Evolutionary conservation across 2,797 vertebrate genomes (phyloP), one percentile per base, ranked within the genome.

Genomic region (Sebastes dallii): DNA sequence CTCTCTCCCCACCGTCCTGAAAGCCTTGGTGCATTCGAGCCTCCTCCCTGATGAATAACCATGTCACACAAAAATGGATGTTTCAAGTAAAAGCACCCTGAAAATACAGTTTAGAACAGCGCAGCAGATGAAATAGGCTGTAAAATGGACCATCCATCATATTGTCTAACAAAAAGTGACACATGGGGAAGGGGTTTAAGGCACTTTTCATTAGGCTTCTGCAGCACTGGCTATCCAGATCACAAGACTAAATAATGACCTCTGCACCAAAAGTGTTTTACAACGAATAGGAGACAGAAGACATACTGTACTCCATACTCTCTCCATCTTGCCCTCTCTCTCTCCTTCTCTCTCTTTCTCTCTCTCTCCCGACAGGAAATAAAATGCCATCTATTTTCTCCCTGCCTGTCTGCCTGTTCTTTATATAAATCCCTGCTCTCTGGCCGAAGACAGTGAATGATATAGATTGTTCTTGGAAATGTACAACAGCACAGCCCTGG

Each of bases 121-220:
- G 91, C 90, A 94, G 95, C 78, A 86, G 92, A 94, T 94, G 92
- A 94, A 95, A 95, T 94, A 92, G 93, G 85, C 91, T 95, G 90
- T 90, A 95, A 93, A 96, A 96, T 93, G 86, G 85, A 94, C 89
- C 83, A 96, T 96, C 95, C 87, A 95, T 97, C 96, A 96, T 84
- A 85, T 87, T 91, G 87, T 93, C 93, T 93, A 88, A 93, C 83
- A 83, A 89, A 94, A 92, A 93, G 82, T 93, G 93, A 93, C 90
- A 91, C 82, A 81, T 80, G 76, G 89, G 88, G 85, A 92, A 85
- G 79, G 89, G 84, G 86, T 93, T 94, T 91, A 86, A 91, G 89
- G 89, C 89, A 83, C 86, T 90, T 95, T 95, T 95, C 91, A 94
- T 95, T 94, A 94, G 91, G 81, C 90, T 78, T 86, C 86, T 90